Evolutionary conservation across 2,888 invertebrate species (phyloP).

Genomic region (Hybos culiciformis): DNA sequence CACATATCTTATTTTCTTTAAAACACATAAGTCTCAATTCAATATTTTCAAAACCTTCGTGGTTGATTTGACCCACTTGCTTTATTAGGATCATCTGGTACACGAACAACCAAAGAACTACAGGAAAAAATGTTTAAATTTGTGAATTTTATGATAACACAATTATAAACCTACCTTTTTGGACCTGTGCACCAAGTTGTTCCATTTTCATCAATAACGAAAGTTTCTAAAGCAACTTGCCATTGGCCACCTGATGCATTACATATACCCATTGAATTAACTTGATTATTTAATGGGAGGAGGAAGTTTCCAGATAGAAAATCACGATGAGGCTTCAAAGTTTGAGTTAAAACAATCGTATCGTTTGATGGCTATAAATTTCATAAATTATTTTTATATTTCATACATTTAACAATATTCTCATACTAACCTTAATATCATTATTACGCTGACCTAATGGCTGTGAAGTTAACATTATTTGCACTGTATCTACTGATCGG

Average conservation of each 20-base stretch:
- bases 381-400: not conserved
- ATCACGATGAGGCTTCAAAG: slow-evolving; percentile 79
- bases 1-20: too few relatives aligned
- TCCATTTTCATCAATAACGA: slow-evolving; percentile 70
- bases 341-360: slow-evolving; percentile 52
- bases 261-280: slow-evolving; percentile 18
- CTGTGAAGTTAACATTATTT: slow-evolving; percentile 54
- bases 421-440: slow-evolving; percentile 18
- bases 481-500: slow-evolving; percentile 55
- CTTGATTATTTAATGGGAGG: slow-evolving; percentile 32
- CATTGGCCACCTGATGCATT: slow-evolving; percentile 50
- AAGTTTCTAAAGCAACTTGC: slow-evolving; percentile 68
- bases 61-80: slow-evolving; percentile 10
- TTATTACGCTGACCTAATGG: slow-evolving; percentile 37
- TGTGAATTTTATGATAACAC: slow-evolving; percentile 37
- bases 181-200: slow-evolving; percentile 86
- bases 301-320: slow-evolving; percentile 90
- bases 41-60: slow-evolving; percentile 14
- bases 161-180: slow-evolving; percentile 57
- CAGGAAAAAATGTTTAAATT: slow-evolving; percentile 6
- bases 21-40: not conserved
- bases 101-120: slow-evolving; percentile 31
- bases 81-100: slow-evolving; percentile 33
- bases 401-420: not conserved
- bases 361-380: slow-evolving; percentile 23